Base-by-base conservation (phyloP, 2,888 invertebrate species). In the Folsomia candida region DNA sequence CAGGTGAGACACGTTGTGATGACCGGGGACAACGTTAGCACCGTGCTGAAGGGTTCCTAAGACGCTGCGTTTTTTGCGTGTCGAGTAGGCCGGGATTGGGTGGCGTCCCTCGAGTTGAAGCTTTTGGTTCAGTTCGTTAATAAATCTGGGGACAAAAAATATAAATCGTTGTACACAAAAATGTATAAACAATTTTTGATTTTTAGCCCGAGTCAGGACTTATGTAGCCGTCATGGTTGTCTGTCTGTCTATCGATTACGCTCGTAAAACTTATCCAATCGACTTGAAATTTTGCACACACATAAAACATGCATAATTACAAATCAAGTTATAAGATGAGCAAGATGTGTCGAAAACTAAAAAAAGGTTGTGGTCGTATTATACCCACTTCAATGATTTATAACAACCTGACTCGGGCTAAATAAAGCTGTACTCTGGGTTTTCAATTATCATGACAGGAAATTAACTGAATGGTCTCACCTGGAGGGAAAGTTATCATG, bases 401-500 rank as follows among this genome's bases (percentile, higher is more conserved):
- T n/a, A n/a, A n/a, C n/a, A n/a, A n/a, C n/a, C n/a, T n/a, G n/a
- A n/a, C n/a, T n/a, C n/a, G n/a, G n/a, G n/a, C n/a, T n/a, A n/a
- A n/a, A n/a, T n/a, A n/a, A n/a, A n/a, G n/a, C n/a, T n/a, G n/a
- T n/a, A n/a, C n/a, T n/a, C n/a, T n/a, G n/a, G n/a, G n/a, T n/a
- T 57, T 11, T 57, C 20, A 57, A 11, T 57, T 57, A 57, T 6
- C 14, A 20, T n/a, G 6, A 9, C 57, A 57, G 57, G 9, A 20
- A 6, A 20, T 9, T 57, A 57, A 20, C 22, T 57, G 14, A 57
- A 57, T 9, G 57, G 20, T 14, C 47, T 58, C 51, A 75, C 75
- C 75, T 65, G 3, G 76, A 61, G 6, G 87, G 85, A 79, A 91
- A 91, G 26, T 86, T 85, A 63, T 91, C 90, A 72, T 87, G 86